Evolutionary conservation across 2,888 invertebrate species (phyloP), one percentile per base, ranked within the genome.

Genomic region (Dioctria rufipes): DNA sequence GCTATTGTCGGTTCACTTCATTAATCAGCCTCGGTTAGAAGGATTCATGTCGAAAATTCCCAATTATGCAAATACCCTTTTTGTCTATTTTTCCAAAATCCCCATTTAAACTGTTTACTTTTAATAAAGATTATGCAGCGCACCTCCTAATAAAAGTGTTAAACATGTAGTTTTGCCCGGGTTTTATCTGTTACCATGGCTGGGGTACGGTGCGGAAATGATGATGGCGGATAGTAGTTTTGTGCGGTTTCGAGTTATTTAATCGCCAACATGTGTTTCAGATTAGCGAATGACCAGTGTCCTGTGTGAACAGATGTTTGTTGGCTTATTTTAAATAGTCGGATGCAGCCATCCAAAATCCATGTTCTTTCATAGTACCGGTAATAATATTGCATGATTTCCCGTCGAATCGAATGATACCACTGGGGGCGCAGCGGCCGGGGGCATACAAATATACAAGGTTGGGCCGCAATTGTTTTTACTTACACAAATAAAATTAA

Each of bases 211-310:
- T 25, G 25, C 25, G 25, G 25, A 2, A 25, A 25, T 25, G 25
- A 25, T 25, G 25, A 25, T 25, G 25, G 25, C 37, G 13, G 63
- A 49, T 61, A 63, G 63, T 49, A 63, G 37, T 77, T 77, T 77
- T 61, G 63, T 77, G 63, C 51, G 63, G 77, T 77, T 49, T 63
- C 25, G 37, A 63, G 63, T 77, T 61, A 63, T 77, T 77, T 63
- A 77, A 77, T 61, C 77, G 61, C 77, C 63, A 77, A 77, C 77
- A 77, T 77, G 63, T 77, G 77, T 77, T 77, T 61, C 77, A 77
- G 77, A 77, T 77, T 77, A 77, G 77, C 77, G 63, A 6, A 43
- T 58, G 63, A 25, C 69, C 69, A 71, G 37, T 63, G 25, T 63
- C 61, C 77, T 49, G 63, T 13, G 49, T 49, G 39, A 63, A 77